Conservation (phyloP, 2,888 invertebrate species). For the Thymelicus lineola region DNA sequence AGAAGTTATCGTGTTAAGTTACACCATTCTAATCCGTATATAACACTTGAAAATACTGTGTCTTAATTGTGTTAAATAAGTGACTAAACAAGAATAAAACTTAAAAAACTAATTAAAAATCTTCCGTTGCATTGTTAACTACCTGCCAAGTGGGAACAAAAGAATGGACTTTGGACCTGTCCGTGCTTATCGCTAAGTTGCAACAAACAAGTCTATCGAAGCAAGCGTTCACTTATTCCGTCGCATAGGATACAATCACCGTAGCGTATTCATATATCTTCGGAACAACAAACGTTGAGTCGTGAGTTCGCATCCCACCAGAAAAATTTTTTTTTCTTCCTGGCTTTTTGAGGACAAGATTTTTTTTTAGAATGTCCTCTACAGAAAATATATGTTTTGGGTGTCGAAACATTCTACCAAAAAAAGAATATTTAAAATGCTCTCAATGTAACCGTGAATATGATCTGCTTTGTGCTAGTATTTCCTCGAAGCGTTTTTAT, state of each 20-base stretch:
- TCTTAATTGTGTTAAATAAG: not conserved
- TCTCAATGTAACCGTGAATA: constrained; percentile 18
- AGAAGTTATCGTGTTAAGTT: too few species aligned
- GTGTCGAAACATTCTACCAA: constrained; percentile 20
- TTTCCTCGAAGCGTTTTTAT: constrained; percentile 31
- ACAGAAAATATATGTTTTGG: constrained; percentile 17
- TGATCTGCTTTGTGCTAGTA: constrained; percentile 36
- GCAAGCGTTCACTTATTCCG: not conserved
- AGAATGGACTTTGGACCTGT: constrained; percentile 9
- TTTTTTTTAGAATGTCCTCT: constrained; percentile 11
- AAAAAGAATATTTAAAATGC: constrained; percentile 30
- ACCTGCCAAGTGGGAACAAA: not conserved
- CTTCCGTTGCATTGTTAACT: not conserved
- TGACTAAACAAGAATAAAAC: not conserved
- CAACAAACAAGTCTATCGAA: too few species aligned
- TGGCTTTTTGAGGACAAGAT: too few species aligned
- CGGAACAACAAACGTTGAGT: not conserved
- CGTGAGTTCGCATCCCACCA: too few species aligned
- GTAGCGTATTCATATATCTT: not conserved
- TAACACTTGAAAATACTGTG: not conserved
- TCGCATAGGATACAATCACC: not conserved
- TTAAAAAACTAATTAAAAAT: constrained; percentile 1
- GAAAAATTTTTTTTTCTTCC: not conserved
- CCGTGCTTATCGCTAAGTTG: too few species aligned
- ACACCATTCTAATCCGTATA: not conserved